Conservation (phyloP, 1,140 invertebrate species). For the Megalonaias nervosa region DNA sequence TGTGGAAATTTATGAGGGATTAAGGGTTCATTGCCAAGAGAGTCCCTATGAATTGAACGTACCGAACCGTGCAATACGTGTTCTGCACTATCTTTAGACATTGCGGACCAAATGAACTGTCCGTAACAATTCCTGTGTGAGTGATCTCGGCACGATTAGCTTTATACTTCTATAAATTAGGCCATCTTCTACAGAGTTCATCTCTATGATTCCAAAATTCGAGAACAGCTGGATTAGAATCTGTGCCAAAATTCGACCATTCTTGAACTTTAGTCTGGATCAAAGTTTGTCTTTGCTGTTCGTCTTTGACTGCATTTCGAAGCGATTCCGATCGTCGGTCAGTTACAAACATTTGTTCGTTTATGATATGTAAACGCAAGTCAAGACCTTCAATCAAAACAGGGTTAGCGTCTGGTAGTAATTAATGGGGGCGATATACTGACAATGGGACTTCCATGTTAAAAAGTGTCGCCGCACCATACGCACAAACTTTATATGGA, state of each 20-base stretch:
- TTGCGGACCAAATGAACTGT: conserved; percentile 37
- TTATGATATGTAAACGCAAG: no score
- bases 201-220: conserved; percentile 28
- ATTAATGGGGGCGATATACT: no score
- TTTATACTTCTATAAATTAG: no score
- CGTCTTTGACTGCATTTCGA: no score
- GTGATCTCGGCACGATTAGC: conserved; percentile 15
- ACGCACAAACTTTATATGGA: no score
- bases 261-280: conserved; percentile 22
- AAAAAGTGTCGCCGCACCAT: no score
- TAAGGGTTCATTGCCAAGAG: background rate
- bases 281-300: background rate
- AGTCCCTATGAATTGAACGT: background rate
- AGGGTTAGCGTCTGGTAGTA: no score
- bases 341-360: no score
- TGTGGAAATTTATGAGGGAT: conserved; percentile 2
- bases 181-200: conserved; percentile 30
- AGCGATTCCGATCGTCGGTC: no score
- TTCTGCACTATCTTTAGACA: conserved; percentile 17
- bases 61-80: background rate
- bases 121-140: conserved; percentile 33
- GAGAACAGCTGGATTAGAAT: conserved; percentile 6
- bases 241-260: conserved; percentile 16
- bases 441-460: no score
- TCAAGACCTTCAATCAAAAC: no score